phyloP scores from a whole-genome alignment of 2,797 vertebrate genomes.

The Balearica regulorum region DNA sequence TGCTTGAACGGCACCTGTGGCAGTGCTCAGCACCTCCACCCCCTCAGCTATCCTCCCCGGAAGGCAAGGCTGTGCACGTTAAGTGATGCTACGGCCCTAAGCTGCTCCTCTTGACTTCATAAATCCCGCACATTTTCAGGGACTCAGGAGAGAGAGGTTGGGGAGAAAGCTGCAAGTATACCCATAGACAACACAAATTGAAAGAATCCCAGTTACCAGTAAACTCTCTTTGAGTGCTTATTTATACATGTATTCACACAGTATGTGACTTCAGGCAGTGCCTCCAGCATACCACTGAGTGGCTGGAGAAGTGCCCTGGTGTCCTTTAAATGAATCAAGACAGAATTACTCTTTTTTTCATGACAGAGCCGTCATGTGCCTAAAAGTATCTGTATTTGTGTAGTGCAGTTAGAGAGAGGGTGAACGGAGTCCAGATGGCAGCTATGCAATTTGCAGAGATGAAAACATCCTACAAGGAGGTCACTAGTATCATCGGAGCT shows the following conservation, averaged over 20 bases:
- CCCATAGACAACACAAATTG: neutral
- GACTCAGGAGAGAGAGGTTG: neutral
- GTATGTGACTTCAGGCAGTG: neutral
- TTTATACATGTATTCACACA: neutral
- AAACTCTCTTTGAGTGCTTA: neutral
- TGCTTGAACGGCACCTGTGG: neutral
- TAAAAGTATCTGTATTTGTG: neutral
- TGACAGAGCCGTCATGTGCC: neutral
- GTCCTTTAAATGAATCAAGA: neutral
- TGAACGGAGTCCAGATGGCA: constrained; percentile 36
- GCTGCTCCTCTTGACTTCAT: neutral
- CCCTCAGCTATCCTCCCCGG: neutral
- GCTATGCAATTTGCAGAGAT: neutral
- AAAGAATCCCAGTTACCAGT: neutral
- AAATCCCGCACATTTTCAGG: neutral
- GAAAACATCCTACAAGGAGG: neutral
- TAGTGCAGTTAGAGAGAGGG: neutral
- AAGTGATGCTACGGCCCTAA: rapidly evolving
- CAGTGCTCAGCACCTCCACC: neutral
- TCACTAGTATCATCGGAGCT: neutral
- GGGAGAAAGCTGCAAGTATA: neutral
- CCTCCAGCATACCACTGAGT: neutral
- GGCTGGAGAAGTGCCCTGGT: neutral
- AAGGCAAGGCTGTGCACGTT: neutral
- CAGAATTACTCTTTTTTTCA: neutral